Evolutionary conservation across 2,797 vertebrate species (phyloP), one percentile per base, ranked within the genome.

Genomic region (Anomalospiza imberbis): DNA sequence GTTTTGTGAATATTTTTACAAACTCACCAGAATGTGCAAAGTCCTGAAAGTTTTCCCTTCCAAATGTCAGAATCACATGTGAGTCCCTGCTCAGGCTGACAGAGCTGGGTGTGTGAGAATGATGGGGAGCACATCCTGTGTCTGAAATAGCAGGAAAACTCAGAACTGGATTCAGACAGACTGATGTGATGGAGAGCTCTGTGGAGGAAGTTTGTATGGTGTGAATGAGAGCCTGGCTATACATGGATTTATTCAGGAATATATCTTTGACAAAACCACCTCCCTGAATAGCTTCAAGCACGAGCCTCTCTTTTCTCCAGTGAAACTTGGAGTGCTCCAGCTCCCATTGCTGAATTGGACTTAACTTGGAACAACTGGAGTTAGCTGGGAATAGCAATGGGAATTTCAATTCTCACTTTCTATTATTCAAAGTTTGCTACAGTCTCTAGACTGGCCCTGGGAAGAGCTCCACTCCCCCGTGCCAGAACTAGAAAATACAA

Each of bases 211-310:
- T 40, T 74, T 68, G 81, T 11, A 0, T 57, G 50, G 77, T 93
- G 90, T 94, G 93, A 96, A 85, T 78, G 71, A 51, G 67, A 96
- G 95, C 87, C 87, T 77, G 81, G 53, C 91, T 92, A 0, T 65
- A 15, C 66, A 31, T 17, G 75, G 81, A 55, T 88, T 92, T 93
- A 74, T 90, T 95, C 81, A 85, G 89, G 61, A 87, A 70, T 40
- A 0, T 25, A 17, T 80, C 78, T 74, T 34, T 16, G 58, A 36
- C 66, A 78, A 25, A 40, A 19, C 38, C 78, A 55, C 74, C 62
- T 72, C 92, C 89, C 83, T 51, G 66, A 93, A 90, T 72, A 94
- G 80, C 76, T 78, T 8, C 72, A 28, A 36, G 77, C 88, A 11
- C 1, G 44, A 88, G 66, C 42, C 18, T 77, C 12, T 51, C 19